Conservation (phyloP, 2,113 vertebrate genomes). For the Oncorhynchus nerka region DNA sequence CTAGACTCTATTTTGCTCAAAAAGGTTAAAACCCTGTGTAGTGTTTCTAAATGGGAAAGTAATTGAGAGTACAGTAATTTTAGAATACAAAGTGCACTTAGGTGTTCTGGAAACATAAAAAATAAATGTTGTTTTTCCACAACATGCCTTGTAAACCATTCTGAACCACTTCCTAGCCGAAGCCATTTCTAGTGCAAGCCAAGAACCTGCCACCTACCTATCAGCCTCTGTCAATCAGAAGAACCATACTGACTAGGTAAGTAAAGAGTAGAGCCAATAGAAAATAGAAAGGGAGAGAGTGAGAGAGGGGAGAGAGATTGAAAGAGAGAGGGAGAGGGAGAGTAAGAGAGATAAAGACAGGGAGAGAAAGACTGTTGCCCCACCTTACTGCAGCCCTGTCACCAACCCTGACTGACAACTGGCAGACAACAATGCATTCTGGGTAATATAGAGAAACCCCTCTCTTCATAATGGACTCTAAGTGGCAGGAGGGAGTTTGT, state of each 20-base stretch:
- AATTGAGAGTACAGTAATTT: background rate
- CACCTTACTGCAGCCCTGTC: constrained; percentile 30
- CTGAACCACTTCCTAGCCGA: too few species aligned
- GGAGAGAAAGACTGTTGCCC: constrained; percentile 1
- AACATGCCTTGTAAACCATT: background rate
- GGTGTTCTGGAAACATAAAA: background rate
- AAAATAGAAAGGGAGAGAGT: background rate
- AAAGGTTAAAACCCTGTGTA: background rate
- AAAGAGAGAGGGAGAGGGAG: too few species aligned
- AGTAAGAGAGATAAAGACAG: background rate
- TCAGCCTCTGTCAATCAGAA: too few species aligned
- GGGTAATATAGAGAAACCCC: constrained; percentile 55
- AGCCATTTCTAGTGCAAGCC: too few species aligned
- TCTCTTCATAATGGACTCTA: constrained; percentile 10
- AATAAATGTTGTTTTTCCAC: background rate
- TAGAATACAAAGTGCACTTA: background rate
- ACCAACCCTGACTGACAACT: constrained; percentile 33
- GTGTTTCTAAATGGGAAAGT: background rate
- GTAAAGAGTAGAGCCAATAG: too few species aligned
- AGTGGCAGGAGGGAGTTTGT: constrained; percentile 31
- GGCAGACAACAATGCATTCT: constrained; percentile 17
- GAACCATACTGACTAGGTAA: too few species aligned
- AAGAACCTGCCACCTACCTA: too few species aligned
- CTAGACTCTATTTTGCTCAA: background rate
- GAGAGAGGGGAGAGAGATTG: background rate